Evolutionary conservation across 2,888 invertebrate species (phyloP), one percentile per base, ranked within the genome.

Genomic region (Diogma glabrata): DNA sequence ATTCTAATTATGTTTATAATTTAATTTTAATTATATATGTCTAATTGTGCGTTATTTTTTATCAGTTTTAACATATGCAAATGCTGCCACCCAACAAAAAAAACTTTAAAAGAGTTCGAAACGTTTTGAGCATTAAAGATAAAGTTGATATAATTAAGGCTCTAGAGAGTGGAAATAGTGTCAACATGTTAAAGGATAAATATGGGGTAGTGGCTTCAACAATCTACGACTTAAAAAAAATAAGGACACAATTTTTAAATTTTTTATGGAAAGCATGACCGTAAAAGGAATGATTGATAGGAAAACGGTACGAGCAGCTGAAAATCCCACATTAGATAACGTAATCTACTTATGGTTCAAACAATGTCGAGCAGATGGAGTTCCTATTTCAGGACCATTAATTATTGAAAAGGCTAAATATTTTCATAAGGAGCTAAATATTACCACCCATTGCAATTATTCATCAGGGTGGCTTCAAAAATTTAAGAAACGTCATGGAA

Each of bases 161-260:
- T 33, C 10, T 10, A 33, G 33, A 33, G 33, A 33, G 10, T 4
- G 33, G 33, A 7, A 33, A 33, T 7, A 33, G 33, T 33, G 33
- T 33, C 33, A 33, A 33, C 14, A 33, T 33, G 33, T 33, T 33
- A 33, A 33, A 33, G 33, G 10, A 33, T n/a, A 33, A 33, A 14
- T 33, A 33, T 33, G 33, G 33, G 4, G 33, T 33, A 7, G 33
- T 12, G 14, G 33, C 33, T 33, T 4, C 33, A n/a, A n/a, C n/a
- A n/a, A n/a, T n/a, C n/a, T n/a, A n/a, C n/a, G n/a, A n/a, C n/a
- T n/a, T n/a, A n/a, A n/a, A n/a, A n/a, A n/a, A n/a, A n/a, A n/a
- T n/a, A n/a, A n/a, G n/a, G n/a, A n/a, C n/a, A n/a, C n/a, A 33
- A 33, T 33, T 33, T 33, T 33, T 33, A 33, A 33, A 33, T 33